Evolutionary conservation across 30 jellyfish, hydroid and myxozoan genomes (phyloP).

Genomic region (Haliclystus octoradiatus): DNA sequence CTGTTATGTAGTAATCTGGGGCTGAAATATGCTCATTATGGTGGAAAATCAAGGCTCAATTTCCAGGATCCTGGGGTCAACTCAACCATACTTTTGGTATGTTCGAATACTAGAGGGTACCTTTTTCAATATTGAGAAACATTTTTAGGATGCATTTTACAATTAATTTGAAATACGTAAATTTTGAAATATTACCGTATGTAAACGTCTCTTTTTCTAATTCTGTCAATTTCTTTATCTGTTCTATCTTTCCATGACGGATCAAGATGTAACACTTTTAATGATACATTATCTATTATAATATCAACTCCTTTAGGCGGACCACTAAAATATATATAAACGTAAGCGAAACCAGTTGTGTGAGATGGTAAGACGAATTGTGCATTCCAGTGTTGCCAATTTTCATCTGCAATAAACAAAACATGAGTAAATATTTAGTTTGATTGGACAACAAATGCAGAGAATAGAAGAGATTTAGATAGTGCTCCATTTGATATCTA

Average conservation of each 20-base stretch:
- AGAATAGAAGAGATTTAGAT: no score
- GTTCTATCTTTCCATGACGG: conserved; percentile 46
- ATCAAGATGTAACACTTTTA: conserved; percentile 41
- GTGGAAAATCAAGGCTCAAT: no score
- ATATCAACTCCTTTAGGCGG: conserved; percentile 58
- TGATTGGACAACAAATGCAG: no score
- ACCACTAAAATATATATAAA: conserved; percentile 56
- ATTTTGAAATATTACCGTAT: conserved; percentile 49
- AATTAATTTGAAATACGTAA: no score
- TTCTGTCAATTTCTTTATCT: conserved; percentile 31
- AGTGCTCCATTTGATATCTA: no score
- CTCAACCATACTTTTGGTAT: no score
- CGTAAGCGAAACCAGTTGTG: conserved; percentile 49
- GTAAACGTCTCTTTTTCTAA: conserved; percentile 54
- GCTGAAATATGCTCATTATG: no score
- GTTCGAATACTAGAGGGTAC: no score
- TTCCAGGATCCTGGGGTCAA: no score
- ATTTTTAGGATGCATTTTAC: no score
- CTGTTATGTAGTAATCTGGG: no score
- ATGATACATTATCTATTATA: conserved; percentile 53
- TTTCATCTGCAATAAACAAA: conserved; percentile 30
- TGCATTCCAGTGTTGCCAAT: conserved; percentile 84
- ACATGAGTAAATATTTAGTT: neutral
- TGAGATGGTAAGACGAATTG: conserved; percentile 56
- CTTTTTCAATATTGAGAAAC: no score